phyloP scores from a whole-genome alignment of 2,113 vertebrate genomes.

The Glaucomys volans region DNA sequence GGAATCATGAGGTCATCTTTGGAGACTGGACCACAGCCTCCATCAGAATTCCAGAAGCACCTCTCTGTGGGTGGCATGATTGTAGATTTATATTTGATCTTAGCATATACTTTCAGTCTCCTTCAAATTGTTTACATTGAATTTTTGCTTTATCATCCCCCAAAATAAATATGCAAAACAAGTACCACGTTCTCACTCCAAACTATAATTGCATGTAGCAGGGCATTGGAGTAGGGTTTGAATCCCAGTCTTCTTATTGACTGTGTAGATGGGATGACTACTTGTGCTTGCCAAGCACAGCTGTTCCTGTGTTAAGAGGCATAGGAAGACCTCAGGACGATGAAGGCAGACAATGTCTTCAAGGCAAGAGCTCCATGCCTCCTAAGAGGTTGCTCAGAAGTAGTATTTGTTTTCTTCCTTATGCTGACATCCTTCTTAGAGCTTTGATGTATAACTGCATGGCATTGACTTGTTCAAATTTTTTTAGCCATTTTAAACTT shows the following conservation, averaged over 20 bases:
- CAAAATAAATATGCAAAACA: background rate
- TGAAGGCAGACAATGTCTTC: background rate
- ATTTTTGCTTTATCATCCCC: background rate
- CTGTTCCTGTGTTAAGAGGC: too few species aligned
- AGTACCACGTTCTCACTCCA: background rate
- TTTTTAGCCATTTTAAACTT: background rate
- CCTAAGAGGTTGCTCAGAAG: background rate
- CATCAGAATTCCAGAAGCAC: background rate
- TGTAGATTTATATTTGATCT: background rate
- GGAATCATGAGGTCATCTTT: background rate
- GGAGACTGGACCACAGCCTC: fast-evolving
- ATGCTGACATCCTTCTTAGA: background rate
- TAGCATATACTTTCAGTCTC: background rate
- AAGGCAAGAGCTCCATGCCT: background rate
- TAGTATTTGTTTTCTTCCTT: background rate
- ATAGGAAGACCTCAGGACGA: background rate
- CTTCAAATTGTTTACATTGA: background rate
- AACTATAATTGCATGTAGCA: background rate
- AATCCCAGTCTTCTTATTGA: background rate
- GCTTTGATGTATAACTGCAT: background rate
- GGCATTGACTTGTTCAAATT: background rate
- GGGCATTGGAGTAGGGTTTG: background rate
- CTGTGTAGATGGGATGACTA: background rate
- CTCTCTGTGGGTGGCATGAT: background rate
- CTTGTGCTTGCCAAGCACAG: background rate